Evolutionary conservation across 2,888 invertebrate genomes (phyloP).

Genomic region (Coronaproctus castanopsis): DNA sequence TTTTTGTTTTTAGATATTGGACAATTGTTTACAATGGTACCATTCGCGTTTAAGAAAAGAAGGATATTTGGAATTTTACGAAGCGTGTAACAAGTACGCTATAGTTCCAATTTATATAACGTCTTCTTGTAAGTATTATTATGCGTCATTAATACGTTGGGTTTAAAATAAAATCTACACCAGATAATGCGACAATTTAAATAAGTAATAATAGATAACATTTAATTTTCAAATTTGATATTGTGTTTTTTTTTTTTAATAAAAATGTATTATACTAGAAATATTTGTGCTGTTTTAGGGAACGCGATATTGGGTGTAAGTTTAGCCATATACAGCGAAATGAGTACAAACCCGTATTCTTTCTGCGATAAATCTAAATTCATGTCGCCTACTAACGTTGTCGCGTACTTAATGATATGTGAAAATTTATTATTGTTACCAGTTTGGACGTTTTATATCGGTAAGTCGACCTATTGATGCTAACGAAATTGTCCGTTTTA

Average conservation of each 20-base stretch:
- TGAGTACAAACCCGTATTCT: background rate
- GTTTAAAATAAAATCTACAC: no score
- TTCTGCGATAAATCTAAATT: background rate
- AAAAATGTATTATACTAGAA: no score
- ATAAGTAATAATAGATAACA: no score
- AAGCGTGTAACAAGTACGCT: constrained; percentile 1
- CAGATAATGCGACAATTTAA: no score
- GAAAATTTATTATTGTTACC: background rate
- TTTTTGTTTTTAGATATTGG: background rate
- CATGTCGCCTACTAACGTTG: background rate
- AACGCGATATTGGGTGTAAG: background rate
- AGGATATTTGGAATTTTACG: constrained; percentile 9
- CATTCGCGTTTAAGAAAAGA: background rate
- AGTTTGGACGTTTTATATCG: background rate
- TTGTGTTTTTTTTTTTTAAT: no score
- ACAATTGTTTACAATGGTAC: background rate
- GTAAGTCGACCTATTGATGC: no score
- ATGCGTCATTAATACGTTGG: no score
- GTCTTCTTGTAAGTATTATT: constrained; percentile 8
- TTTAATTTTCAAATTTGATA: no score
- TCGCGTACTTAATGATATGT: background rate
- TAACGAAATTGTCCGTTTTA: no score
- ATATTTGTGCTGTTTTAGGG: no score
- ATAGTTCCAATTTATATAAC: constrained; percentile 9
- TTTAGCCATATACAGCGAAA: background rate